Evolutionary conservation across 2,113 vertebrate genomes (phyloP).

Genomic region (Scortum barcoo): DNA sequence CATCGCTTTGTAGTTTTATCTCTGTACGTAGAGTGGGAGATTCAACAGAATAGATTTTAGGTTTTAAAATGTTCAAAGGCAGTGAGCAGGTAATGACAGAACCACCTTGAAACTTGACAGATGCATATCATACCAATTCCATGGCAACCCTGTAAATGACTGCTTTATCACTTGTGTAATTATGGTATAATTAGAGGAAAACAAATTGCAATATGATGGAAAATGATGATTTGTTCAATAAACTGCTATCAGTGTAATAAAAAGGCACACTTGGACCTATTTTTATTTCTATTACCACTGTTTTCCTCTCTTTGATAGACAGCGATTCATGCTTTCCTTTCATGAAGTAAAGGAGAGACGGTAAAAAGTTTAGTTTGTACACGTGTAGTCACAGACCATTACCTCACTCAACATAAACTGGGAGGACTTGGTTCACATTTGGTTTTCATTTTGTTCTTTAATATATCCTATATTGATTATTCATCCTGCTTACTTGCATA

Average conservation of each 20-base stretch:
- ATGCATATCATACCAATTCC: constrained; percentile 20
- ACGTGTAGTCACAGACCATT: too few species aligned
- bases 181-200: constrained; percentile 49
- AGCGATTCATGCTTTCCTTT: not conserved
- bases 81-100: constrained; percentile 33
- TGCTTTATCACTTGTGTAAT: constrained; percentile 30
- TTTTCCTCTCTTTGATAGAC: not conserved
- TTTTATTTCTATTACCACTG: not conserved
- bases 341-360: too few species aligned
- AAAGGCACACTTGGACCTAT: not conserved
- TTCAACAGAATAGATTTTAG: constrained; percentile 51
- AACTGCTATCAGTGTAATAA: not conserved
- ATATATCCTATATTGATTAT: constrained; percentile 27
- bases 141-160: constrained; percentile 19
- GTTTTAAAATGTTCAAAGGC: constrained; percentile 50
- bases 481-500: constrained; percentile 2
- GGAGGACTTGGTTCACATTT: constrained; percentile 12
- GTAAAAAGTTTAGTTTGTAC: too few species aligned
- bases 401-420: too few species aligned
- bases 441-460: constrained; percentile 18
- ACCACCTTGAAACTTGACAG: constrained; percentile 53
- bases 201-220: constrained; percentile 19
- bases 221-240: constrained; percentile 15
- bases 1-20: constrained; percentile 41
- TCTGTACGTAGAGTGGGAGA: constrained; percentile 26